Percentiles rank a stretch among this genome's conserved stretches.
Conservation (phyloP, 2,888 invertebrate species). For the Tolmerus cingulatus region DNA sequence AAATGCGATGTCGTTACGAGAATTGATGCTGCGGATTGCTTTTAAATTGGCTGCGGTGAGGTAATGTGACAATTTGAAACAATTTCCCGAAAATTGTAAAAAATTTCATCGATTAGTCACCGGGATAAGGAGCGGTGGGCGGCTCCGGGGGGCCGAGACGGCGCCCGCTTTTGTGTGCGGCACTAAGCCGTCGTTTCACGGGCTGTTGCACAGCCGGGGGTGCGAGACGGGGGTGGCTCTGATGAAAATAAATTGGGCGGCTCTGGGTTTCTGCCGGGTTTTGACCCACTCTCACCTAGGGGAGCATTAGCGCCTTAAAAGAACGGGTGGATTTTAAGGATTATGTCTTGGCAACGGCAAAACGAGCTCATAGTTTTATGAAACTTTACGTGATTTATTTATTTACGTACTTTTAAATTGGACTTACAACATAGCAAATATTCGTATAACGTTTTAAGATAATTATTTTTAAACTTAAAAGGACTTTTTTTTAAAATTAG, state of each 20-base stretch:
- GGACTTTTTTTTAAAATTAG: too few relatives aligned
- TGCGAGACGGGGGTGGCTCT: background rate
- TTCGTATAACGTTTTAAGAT: too few relatives aligned
- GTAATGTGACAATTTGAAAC: conserved; percentile 41
- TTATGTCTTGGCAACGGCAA: background rate
- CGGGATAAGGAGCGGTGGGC: conserved; percentile 22
- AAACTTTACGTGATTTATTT: background rate
- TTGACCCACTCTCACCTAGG: background rate
- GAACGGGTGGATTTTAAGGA: background rate
- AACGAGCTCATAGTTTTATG: background rate
- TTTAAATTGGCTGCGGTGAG: conserved; percentile 34
- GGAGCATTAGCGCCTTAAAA: background rate
- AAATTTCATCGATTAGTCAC: conserved; percentile 38
- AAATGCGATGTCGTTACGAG: conserved; percentile 36
- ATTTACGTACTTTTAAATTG: too few relatives aligned
- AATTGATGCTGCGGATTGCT: conserved; percentile 44
- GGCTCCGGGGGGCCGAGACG: background rate
- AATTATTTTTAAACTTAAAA: too few relatives aligned
- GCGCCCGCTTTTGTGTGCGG: background rate
- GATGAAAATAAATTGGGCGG: background rate
- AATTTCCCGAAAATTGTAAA: conserved; percentile 41
- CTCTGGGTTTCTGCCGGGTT: background rate
- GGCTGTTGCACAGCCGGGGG: background rate
- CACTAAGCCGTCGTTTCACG: background rate
- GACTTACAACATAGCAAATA: too few relatives aligned